Base-by-base conservation (phyloP, 2,797 vertebrate genomes). In the Xiphophorus birchmanni region DNA sequence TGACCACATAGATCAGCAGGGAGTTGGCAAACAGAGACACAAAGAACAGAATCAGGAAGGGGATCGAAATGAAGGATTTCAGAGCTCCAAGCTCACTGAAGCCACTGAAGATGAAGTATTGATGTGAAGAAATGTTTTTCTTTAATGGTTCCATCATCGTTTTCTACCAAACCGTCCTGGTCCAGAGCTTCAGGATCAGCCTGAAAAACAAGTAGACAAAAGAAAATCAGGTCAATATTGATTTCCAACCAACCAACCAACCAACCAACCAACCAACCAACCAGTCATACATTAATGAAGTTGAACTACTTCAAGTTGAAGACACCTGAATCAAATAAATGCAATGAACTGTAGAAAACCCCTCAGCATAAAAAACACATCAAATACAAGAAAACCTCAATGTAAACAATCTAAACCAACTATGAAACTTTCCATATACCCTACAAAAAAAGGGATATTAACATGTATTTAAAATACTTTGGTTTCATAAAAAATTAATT, bases 1-100 rank as follows among this genome's bases (percentile, higher is more conserved):
- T n/a, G 44, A 93, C 47, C 26, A 94, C 89, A 74, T 93, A 90
- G 17, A 95, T 80, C 40, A 93, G 87, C 10, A 90, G 47, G 17
- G 76, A 69, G 79, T 93, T 96, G 8, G 91, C 92, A 12, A 58
- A 37, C 32, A 93, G 75, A 0, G 93, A 86, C 11, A 93, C 65
- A 0, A 75, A 2, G 2, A 89, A 80, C 73, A 90, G 77, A 45
- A 84, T 0, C 65, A 21, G 80, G 60, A 86, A 90, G 0, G 90
- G 90, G 71, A 91, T 5, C 58, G 87, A 90, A 40, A 92, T 85
- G 47, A 91, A 8, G 12, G 84, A 80, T 73, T 85, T 79, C 78
- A 87, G 84, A 0, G 52, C 73, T 35, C 86, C 83, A 0, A 90
- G 79, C 9, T 87, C 83, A 17, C 8, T 5, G 56, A 91, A 91